Base-by-base conservation (phyloP, 30 jellyfish, hydroid and myxozoan genomes). In the Cassiopea andromeda region DNA sequence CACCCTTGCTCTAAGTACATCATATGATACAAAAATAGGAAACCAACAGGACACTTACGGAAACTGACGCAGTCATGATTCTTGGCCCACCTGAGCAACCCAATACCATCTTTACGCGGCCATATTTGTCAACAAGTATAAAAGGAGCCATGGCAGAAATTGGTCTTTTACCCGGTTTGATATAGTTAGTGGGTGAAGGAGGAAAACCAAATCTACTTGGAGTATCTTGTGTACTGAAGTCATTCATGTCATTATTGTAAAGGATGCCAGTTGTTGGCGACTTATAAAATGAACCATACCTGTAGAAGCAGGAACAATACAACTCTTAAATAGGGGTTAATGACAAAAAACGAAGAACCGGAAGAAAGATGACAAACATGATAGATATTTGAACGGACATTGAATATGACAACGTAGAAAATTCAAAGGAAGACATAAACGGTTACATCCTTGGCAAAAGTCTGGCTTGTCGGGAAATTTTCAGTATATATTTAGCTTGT, bases 11-110 rank as follows among this genome's bases (percentile, higher is more conserved):
- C 38, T 27, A 27, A 27, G 38, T 27, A 0, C 38, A 27, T 27
- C 38, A 27, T 27, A 27, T 27, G 38, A 27, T 27, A 27, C 38
- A 27, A 27, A 27, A 27, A 27, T 27, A 27, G 38, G 38, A 27
- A 27, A 27, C 38, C 38, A 27, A 27, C 38, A 27, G 38, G 27
- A 48, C 10, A 68, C 91, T 76, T 69, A 96, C 99, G 83, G 93
- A 96, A 47, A 90, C 98, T 1, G 97, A 64, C 0, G 99, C 98
- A 49, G 99, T 82, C 73, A 96, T 96, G 67, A 96, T 96, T 61
- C 93, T 88, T 6, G 99, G 97, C 13, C 99, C 99, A 44, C 99
- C 99, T 9, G 99, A 96, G 61, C 94, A 93, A 6, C 99, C 99
- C 12, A 96, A 75, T 8, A 91, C 97, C 91, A 96, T 80, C 72